Conservation (phyloP, 2,113 vertebrate genomes). For the Bungarus multicinctus region DNA sequence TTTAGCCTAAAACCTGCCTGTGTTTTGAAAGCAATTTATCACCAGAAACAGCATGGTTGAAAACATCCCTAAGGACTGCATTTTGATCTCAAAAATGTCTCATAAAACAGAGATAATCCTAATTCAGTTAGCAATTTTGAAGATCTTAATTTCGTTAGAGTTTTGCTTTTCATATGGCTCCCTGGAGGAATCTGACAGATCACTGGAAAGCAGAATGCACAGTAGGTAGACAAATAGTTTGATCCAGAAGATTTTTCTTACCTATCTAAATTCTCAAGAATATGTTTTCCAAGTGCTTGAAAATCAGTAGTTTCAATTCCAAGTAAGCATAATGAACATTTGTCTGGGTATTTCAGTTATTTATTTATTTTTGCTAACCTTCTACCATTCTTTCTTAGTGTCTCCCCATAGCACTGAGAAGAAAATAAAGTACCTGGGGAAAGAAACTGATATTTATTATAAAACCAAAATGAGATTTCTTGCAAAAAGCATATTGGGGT, state of each 20-base stretch:
- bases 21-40: constrained; percentile 34
- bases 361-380: neutral
- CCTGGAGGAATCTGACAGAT: neutral
- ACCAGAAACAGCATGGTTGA: constrained; percentile 1
- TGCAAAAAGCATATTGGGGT: constrained; percentile 44
- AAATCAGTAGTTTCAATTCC: neutral
- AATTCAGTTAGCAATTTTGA: constrained; percentile 50
- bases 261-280: neutral
- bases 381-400: neutral
- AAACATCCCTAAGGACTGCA: neutral
- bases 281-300: constrained; percentile 14
- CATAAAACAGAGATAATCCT: constrained; percentile 52
- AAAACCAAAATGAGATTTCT: constrained; percentile 55
- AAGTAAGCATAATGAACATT: neutral
- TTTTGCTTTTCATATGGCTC: neutral
- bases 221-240: neutral
- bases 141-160: neutral
- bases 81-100: neutral
- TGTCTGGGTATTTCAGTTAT: neutral
- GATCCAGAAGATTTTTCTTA: neutral
- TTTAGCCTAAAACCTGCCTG: constrained; percentile 18
- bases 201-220: neutral
- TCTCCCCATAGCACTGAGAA: constrained; percentile 26
- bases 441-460: constrained; percentile 46
- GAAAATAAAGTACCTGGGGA: constrained; percentile 2